Percentiles rank a stretch among this genome's conserved stretches.
Conservation (phyloP, 1,140 invertebrate genomes). For the Drosophila ohnishii region DNA sequence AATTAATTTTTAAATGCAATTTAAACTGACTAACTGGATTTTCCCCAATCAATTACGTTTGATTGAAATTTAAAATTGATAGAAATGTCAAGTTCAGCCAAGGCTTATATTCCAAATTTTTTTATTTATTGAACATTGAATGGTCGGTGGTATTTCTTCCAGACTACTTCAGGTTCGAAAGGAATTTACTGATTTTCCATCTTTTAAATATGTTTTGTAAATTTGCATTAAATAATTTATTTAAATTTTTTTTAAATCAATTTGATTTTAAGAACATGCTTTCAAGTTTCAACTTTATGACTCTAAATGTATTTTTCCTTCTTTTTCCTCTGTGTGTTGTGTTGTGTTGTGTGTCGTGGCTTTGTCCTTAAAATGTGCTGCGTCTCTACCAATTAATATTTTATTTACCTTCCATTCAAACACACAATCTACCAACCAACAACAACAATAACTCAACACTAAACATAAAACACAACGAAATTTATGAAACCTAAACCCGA, state of each 20-base stretch:
- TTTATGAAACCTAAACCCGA: conserved; percentile 8
- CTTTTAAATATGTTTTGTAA: neutral
- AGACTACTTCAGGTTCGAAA: neutral
- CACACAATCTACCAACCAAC: conserved; percentile 20
- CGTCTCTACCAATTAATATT: conserved; percentile 41
- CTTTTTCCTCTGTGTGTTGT: conserved; percentile 10
- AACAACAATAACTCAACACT: conserved; percentile 23
- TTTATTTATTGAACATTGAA: neutral
- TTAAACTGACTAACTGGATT: neutral
- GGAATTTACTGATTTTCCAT: no score
- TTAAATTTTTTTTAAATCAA: neutral
- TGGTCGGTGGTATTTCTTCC: neutral
- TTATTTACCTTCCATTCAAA: conserved; percentile 37
- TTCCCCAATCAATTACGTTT: neutral
- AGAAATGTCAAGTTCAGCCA: neutral
- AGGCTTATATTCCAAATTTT: neutral
- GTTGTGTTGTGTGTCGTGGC: conserved; percentile 21
- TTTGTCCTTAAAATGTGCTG: conserved; percentile 38
- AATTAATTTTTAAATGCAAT: neutral
- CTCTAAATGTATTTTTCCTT: neutral
- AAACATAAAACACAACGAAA: conserved; percentile 2
- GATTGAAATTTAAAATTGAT: neutral
- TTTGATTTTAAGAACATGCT: neutral
- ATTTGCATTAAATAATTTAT: neutral
- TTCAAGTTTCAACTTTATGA: neutral